These are phyloP conservation scores for Podilymbus podiceps DNA, from an alignment of 2,113 vertebrate species.

Conservation along the genomic window DNA sequence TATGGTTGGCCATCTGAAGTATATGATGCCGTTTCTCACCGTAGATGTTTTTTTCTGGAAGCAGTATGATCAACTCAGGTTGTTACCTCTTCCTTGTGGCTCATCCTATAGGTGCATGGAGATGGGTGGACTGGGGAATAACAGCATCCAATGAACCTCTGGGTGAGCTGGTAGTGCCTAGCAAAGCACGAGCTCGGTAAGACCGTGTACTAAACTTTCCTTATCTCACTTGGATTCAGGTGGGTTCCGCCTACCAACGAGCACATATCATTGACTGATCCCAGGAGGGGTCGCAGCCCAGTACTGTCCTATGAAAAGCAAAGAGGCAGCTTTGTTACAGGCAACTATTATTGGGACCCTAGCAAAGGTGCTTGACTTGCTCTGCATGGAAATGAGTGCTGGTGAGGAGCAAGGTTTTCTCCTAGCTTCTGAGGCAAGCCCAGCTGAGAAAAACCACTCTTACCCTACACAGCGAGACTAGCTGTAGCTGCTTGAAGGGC, in stretches of 20 bases:
- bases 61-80: rapidly evolving
- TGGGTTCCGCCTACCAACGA: not conserved
- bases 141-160: not conserved
- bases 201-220: rapidly evolving
- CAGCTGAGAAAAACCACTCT: not conserved
- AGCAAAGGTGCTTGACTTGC: not conserved
- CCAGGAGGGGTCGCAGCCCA: not conserved
- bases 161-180: not conserved
- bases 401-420: not conserved
- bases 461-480: not conserved
- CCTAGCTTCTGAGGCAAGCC: not conserved
- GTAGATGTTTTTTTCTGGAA: not conserved
- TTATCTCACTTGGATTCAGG: too few species aligned
- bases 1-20: not conserved
- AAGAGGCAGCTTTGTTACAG: not conserved
- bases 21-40: rapidly evolving
- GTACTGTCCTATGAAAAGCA: not conserved
- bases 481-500: not conserved
- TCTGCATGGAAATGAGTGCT: not conserved
- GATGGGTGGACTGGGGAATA: not conserved
- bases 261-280: not conserved
- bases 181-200: not conserved
- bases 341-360: not conserved
- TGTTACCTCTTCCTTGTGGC: not conserved
- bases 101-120: not conserved